Percentiles rank a stretch among this genome's conserved stretches.
phyloP scores from a whole-genome alignment of 2,797 vertebrate species.

The Stomatorhinus walkeri region DNA sequence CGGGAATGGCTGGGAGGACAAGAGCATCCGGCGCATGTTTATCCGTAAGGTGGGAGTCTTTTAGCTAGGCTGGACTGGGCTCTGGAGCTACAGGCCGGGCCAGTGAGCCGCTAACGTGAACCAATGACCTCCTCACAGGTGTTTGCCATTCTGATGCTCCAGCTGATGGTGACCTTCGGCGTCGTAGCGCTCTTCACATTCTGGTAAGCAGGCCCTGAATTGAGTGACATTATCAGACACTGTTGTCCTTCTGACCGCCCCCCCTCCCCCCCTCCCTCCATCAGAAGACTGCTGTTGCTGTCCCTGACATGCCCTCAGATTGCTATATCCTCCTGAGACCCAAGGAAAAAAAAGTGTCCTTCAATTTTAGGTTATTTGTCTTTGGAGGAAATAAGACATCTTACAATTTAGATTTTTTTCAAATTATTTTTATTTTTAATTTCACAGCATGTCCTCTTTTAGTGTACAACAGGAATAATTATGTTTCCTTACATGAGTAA shows the following conservation, averaged over 20 bases:
- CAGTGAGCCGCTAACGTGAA: neutral
- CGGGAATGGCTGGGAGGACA: slow-evolving; percentile 40
- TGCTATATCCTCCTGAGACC: neutral
- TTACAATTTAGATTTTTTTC: no score
- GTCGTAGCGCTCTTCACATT: slow-evolving; percentile 47
- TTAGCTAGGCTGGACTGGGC: neutral
- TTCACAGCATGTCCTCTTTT: no score
- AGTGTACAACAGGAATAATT: no score
- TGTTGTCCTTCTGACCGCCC: no score
- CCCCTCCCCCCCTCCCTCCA: no score
- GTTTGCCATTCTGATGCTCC: slow-evolving; percentile 46
- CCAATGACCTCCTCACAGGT: slow-evolving; percentile 32
- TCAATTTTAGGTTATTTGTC: no score
- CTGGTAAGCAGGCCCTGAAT: slow-evolving; percentile 28
- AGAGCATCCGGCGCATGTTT: slow-evolving; percentile 43
- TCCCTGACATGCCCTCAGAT: neutral
- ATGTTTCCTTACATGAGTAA: no score
- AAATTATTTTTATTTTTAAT: no score
- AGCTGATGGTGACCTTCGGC: slow-evolving; percentile 45
- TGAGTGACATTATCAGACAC: neutral
- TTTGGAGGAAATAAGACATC: no score
- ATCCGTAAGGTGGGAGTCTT: slow-evolving; percentile 40
- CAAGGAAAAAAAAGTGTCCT: no score
- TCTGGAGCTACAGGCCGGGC: neutral
- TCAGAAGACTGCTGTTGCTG: neutral